Evolutionary conservation across 2,797 vertebrate genomes (phyloP), one percentile per base, ranked within the genome.

Genomic region (Antennarius maculatus): DNA sequence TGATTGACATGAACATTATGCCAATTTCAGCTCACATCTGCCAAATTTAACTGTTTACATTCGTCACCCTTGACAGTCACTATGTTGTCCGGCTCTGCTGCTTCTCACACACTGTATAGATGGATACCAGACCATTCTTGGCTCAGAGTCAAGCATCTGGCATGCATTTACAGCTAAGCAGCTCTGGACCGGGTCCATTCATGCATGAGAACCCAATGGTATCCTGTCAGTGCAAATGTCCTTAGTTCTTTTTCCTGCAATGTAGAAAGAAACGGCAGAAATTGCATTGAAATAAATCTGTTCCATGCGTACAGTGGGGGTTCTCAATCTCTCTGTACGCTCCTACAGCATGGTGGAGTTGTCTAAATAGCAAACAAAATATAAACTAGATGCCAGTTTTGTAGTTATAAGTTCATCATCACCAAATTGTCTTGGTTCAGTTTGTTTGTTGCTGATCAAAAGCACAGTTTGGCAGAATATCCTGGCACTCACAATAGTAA

Each of bases 141-240:
- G 78, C 57, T 54, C 43, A 2, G 42, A 67, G 37, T 75, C 73
- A 79, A 74, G 79, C 66, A 52, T 61, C 64, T 75, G 77, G 70
- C 13, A 49, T 81, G 74, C 66, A 72, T 80, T 76, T 67, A 59
- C 14, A 67, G 66, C 18, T 48, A 69, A 69, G 54, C 51, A 59
- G 41, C 9, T 0, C 37, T 81, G 75, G 73, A 64, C 56, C 15
- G 29, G 7, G 15, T 81, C 66, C 72, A 58, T 64, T 27, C 31
- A 48, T 71, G 41, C 78, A 69, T 52, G 43, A 77, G 67, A 77
- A 77, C 68, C 71, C 63, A 69, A 18, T 41, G 23, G 48, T 55
- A 66, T 76, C 58, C 48, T 58, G 47, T 71, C 57, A 58, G 51
- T 55, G 52, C 52, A 75, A 73, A 68, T 69, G 58, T 74, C 47